Conservation (phyloP, 2,797 vertebrate species). For the Anabas testudineus region DNA sequence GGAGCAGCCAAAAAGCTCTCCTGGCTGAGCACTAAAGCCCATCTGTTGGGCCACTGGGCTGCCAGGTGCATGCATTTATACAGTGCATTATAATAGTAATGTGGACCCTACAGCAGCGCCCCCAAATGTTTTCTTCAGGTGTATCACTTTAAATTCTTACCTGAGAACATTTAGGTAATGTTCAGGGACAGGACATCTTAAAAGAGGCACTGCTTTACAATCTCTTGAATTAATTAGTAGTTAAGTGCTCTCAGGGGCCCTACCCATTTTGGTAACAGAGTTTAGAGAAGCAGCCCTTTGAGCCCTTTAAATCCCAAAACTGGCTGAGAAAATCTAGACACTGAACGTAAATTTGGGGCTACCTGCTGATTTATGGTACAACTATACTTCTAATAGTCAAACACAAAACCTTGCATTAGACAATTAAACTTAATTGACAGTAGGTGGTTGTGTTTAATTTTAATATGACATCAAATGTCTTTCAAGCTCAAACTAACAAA, state of each 20-base stretch:
- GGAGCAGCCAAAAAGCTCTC: slow-evolving; percentile 24
- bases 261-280: slow-evolving; percentile 30
- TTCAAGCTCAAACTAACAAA: background rate
- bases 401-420: background rate
- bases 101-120: background rate
- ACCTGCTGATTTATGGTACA: background rate
- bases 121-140: background rate
- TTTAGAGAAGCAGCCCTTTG: slow-evolving; percentile 10
- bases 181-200: background rate
- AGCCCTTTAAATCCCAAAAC: slow-evolving; percentile 15
- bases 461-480: background rate
- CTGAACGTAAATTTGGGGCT: background rate
- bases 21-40: slow-evolving; percentile 40
- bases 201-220: background rate
- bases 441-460: background rate
- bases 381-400: no score
- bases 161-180: background rate
- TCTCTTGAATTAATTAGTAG: slow-evolving; percentile 1
- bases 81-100: background rate
- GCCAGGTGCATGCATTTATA: slow-evolving; percentile 10
- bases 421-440: background rate
- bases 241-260: background rate
- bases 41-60: slow-evolving; percentile 33
- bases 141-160: background rate
- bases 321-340: slow-evolving; percentile 34